A percentile compares a stretch with the other conserved stretches of the same genome.
Conservation (phyloP, 2,888 invertebrate genomes). For the Cepaea hortensis region DNA sequence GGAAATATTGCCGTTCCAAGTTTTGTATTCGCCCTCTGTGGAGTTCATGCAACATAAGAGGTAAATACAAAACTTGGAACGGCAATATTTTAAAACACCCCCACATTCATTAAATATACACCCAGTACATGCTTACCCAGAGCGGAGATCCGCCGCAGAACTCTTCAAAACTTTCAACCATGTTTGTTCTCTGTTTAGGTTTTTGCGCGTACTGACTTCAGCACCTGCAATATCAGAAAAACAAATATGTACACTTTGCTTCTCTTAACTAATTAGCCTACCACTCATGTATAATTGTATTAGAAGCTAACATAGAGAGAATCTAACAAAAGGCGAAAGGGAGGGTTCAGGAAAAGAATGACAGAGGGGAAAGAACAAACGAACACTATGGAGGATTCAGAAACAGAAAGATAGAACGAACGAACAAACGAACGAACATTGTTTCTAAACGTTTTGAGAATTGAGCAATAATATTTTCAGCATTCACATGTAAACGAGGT, state of each 20-base stretch:
- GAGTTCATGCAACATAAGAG: no score
- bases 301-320: not conserved
- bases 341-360: not conserved
- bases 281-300: not conserved
- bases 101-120: no score
- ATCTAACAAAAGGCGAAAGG: not conserved
- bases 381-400: not conserved
- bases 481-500: no score
- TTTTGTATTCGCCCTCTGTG: no score
- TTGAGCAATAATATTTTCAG: no score
- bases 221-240: not conserved
- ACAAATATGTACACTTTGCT: not conserved
- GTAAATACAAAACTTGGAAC: no score
- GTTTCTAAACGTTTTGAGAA: no score
- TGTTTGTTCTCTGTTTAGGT: not conserved
- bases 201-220: not conserved
- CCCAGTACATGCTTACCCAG: conserved; percentile 16
- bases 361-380: not conserved
- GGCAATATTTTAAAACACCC: no score
- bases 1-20: no score
- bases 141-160: conserved; percentile 39
- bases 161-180: conserved; percentile 37
- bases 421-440: not conserved
- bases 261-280: not conserved
- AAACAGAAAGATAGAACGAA: not conserved